A percentile compares a stretch with the other conserved stretches of the same genome.
Conservation (phyloP, 2,888 invertebrate species). For the Formica aserva region DNA sequence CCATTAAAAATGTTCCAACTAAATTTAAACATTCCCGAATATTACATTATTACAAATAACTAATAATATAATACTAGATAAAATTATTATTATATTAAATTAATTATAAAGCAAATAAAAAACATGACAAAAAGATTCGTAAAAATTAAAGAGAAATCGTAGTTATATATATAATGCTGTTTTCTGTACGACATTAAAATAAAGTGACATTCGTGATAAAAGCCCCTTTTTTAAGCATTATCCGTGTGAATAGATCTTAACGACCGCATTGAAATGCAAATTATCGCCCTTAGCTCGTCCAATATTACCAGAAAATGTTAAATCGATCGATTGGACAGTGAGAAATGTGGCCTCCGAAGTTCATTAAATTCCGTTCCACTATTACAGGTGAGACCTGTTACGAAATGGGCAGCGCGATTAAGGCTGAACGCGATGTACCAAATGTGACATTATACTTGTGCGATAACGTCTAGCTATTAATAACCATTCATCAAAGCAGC, state of each 20-base stretch:
- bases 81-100: background rate
- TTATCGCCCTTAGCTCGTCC: background rate
- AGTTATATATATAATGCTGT: background rate
- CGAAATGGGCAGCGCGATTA: background rate
- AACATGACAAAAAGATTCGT: background rate
- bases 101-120: background rate
- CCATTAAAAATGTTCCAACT: background rate
- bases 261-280: conserved; percentile 38
- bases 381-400: conserved; percentile 22
- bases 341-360: conserved; percentile 23
- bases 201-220: background rate
- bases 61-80: background rate
- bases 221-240: background rate
- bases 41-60: background rate
- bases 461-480: conserved; percentile 21
- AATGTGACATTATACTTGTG: conserved; percentile 2
- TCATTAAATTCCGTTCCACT: conserved; percentile 10
- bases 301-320: conserved; percentile 21
- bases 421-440: background rate
- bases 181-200: background rate
- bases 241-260: conserved; percentile 12
- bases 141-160: background rate
- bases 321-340: conserved; percentile 2
- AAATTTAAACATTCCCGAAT: background rate
- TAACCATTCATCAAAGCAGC: conserved; percentile 34